Conservation (phyloP, 2,888 invertebrate genomes). For the Tachina grossa region DNA sequence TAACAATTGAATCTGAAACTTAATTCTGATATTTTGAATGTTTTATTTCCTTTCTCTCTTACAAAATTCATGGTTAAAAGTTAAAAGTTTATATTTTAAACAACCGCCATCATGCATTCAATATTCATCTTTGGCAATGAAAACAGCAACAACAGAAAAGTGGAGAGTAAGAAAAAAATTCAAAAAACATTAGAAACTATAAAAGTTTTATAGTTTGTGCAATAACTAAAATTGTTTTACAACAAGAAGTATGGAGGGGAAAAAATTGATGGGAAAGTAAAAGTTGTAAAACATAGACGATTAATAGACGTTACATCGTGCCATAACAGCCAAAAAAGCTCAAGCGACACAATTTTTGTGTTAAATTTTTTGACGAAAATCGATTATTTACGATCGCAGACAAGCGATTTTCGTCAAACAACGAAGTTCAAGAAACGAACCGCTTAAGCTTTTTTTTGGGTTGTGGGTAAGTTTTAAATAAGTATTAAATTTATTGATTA, state of each 20-base stretch:
- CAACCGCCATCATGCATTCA: slow-evolving; percentile 66
- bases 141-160: slow-evolving; percentile 9
- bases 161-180: neutral
- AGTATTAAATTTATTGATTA: neutral
- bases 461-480: neutral
- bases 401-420: too few species aligned
- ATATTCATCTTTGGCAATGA: slow-evolving; percentile 55
- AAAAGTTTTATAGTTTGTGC: slow-evolving; percentile 51
- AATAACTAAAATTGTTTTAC: slow-evolving; percentile 52
- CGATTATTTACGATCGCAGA: too few species aligned
- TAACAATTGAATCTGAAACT: too few species aligned
- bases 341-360: too few species aligned
- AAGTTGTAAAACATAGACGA: neutral
- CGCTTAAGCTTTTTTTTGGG: too few species aligned
- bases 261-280: neutral
- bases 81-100: slow-evolving; percentile 57
- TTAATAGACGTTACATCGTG: too few species aligned
- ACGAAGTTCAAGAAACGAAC: too few species aligned
- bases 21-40: slow-evolving; percentile 33
- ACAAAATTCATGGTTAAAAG: slow-evolving; percentile 31
- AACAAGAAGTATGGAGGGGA: neutral
- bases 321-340: neutral
- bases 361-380: too few species aligned
- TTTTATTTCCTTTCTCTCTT: neutral
- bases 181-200: slow-evolving; percentile 49